Base-by-base conservation (phyloP, 37 sponge, comb jelly and placozoan species). In the Haliclona indistincta region DNA sequence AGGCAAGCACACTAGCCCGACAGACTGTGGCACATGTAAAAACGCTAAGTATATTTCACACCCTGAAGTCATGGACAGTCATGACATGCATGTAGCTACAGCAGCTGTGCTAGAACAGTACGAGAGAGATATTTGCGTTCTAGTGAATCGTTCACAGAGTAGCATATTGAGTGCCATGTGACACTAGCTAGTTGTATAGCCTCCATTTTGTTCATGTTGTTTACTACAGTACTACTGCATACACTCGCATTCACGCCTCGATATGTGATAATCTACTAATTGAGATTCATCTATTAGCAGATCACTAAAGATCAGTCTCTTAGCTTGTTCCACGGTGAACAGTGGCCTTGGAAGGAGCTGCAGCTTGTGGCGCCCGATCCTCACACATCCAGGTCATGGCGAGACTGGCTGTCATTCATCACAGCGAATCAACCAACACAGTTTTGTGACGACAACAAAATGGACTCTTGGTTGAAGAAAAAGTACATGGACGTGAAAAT, bases 331-430 rank as follows among this genome's bases (percentile, higher is more conserved):
- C 63, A 52, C 28, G 87, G 81, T 35, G 20, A 43, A 11, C 22
- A 29, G 15, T 80, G 87, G 87, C 87, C 87, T 15, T 86, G 87
- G 87, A 74, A 47, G 17, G 81, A 49, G 0, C 2, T 74, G 0
- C 66, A 86, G 5, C 71, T 84, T 4, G 63, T 79, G 17, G 40
- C 70, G 2, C n/a, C 30, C 40, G 11, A 25, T 1, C 19, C 34
- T 0, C 28, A 40, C 23, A 7, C 47, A 68, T 56, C 56, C 19
- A 2, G 11, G 20, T 6, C 65, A 20, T 77, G 78, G 78, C 5
- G 36, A 15, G 8, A 26, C 19, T 43, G 56, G 20, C 38, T 77
- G 13, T 32, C 30, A 34, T 1, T 4, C 5, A 8, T 77, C 54
- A 10, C 32, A 17, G 43, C 25, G 4, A 15, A 64, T n/a, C 26